Percentiles rank a stretch among this genome's conserved stretches.
phyloP scores from a whole-genome alignment of 2,888 invertebrate species.

The Brachyptera risi region DNA sequence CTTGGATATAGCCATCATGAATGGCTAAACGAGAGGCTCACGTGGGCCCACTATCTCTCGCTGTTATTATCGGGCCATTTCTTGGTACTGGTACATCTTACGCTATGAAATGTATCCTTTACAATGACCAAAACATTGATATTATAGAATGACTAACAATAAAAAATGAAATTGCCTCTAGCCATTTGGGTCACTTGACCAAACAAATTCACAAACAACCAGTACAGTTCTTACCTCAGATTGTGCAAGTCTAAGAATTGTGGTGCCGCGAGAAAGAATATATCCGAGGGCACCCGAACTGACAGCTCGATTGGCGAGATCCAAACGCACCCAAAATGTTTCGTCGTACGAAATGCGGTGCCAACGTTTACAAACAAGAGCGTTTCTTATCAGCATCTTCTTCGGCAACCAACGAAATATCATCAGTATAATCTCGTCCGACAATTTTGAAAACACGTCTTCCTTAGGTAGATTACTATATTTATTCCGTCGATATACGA shows the following conservation, averaged over 20 bases:
- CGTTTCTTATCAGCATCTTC: slow-evolving; percentile 62
- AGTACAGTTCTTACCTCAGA: slow-evolving; percentile 58
- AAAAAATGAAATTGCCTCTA: too few relatives aligned
- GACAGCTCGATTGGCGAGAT: slow-evolving; percentile 68
- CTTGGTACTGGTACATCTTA: too few relatives aligned
- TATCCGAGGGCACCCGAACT: slow-evolving; percentile 65
- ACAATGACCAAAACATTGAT: too few relatives aligned
- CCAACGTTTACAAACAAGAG: slow-evolving; percentile 75
- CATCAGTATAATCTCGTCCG: slow-evolving; percentile 81
- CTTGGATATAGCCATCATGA: too few relatives aligned
- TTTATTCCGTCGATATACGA: slow-evolving; percentile 27
- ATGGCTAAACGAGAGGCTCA: too few relatives aligned
- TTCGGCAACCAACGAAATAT: slow-evolving; percentile 83
- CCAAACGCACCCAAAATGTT: slow-evolving; percentile 79
- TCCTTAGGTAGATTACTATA: slow-evolving; percentile 25
- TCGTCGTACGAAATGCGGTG: slow-evolving; percentile 76
- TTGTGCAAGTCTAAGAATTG: slow-evolving; percentile 72
- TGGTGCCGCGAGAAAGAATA: slow-evolving; percentile 71
- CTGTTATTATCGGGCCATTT: too few relatives aligned
- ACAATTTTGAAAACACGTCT: slow-evolving; percentile 69
- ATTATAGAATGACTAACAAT: too few relatives aligned
- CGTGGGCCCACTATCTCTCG: too few relatives aligned
- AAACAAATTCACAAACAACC: background rate
- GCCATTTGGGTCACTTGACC: too few relatives aligned
- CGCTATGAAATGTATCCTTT: too few relatives aligned